Base-by-base conservation (phyloP, 2,797 vertebrate species). In the Prionace glauca region DNA sequence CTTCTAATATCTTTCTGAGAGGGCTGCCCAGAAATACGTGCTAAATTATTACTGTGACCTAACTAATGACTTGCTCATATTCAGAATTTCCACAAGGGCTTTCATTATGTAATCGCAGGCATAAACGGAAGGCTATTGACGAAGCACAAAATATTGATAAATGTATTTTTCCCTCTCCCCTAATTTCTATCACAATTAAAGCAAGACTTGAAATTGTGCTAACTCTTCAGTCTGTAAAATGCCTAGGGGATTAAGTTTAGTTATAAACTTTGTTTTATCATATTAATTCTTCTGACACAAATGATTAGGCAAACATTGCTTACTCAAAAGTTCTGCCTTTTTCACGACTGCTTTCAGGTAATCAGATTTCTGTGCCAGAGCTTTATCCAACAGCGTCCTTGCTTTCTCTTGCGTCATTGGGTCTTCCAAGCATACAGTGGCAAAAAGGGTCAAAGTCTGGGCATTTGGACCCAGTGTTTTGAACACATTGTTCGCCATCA, bases 401-500 rank as follows among this genome's bases (percentile, higher is more conserved):
- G 99, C 99, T 96, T 99, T 99, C 96, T 99, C 99, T 96, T 99
- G 99, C 0, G 99, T 99, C 96, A 99, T 98, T 0, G 99, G 99
- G 96, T 99, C 99, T 96, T 99, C 99, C 24, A 99, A 98, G 96
- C 99, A 99, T 96, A 99, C 99, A 0, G 99, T 99, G 96, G 99
- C 99, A 92, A 99, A 97, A 96, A 99, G 98, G 77, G 99, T 99
- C 41, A 99, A 98, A 0, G 99, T 99, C 97, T 99, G 99, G 0
- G 99, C 99, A 0, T 99, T 99, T 62, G 99, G 98, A 95, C 99
- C 99, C 81, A 99, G 98, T 26, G 99, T 99, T 98, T 99, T 99
- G 96, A 99, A 99, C 69, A 99, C 99, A 0, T 99, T 99, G 91
- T 99, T 99, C 95, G 99, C 99, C 99, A 99, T 99, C 4, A 99